These are phyloP conservation scores for Subacronicta megacephala DNA, from an alignment of 2,888 invertebrate species.

Conservation along the genomic window DNA sequence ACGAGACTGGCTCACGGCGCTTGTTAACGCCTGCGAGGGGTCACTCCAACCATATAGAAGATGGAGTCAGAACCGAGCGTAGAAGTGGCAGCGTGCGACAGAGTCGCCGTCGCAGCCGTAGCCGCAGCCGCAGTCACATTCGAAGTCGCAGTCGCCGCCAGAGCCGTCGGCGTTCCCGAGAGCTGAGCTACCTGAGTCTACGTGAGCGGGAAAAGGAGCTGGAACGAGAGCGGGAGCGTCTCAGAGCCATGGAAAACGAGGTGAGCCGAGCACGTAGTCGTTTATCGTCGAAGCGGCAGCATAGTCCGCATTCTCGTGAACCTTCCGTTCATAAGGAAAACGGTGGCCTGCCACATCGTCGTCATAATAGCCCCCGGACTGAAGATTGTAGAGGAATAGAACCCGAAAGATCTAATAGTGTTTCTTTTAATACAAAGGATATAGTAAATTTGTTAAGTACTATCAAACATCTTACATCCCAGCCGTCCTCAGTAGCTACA, in stretches of 20 bases:
- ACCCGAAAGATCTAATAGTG: background rate
- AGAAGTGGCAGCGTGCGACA: background rate
- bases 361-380: background rate
- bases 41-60: background rate
- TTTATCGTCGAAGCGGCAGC: constrained; percentile 4
- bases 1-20: background rate
- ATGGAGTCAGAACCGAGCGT: background rate
- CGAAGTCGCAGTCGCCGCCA: background rate
- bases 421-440: constrained; percentile 3
- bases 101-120: background rate
- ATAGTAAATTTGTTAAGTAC: constrained; percentile 1
- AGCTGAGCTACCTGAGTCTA: background rate
- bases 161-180: background rate
- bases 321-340: background rate
- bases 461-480: constrained; percentile 4
- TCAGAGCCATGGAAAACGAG: constrained; percentile 1
- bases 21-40: background rate
- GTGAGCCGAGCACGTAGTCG: constrained; percentile 8
- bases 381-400: background rate
- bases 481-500: too few relatives aligned
- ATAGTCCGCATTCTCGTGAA: constrained; percentile 2
- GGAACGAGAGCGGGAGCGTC: constrained; percentile 2
- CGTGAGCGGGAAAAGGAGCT: constrained; percentile 2
- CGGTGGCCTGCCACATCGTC: background rate
- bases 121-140: too few relatives aligned